phyloP scores from a whole-genome alignment of 1,140 invertebrate species.

The Dreissena rostriformis region DNA sequence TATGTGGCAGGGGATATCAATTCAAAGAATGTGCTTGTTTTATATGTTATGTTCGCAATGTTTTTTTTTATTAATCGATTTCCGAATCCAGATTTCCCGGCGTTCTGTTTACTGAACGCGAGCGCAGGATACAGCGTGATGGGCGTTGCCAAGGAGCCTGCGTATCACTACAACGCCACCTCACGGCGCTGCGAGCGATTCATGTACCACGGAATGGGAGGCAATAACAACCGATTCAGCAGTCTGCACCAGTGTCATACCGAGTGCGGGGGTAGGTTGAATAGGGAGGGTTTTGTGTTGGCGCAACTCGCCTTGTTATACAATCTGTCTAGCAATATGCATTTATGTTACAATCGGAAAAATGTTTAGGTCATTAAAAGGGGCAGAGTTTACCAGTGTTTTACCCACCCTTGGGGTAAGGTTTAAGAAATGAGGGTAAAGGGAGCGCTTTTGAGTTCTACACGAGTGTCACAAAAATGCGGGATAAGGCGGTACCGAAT shows the following conservation, averaged over 20 bases:
- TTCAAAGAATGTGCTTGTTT: no score
- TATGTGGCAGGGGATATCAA: no score
- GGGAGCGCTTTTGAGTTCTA: neutral
- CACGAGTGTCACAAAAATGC: neutral
- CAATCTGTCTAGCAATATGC: neutral
- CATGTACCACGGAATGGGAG: slow-evolving; percentile 8
- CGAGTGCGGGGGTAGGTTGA: slow-evolving; percentile 37
- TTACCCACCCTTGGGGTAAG: neutral
- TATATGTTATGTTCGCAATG: no score
- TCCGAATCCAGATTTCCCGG: slow-evolving; percentile 20
- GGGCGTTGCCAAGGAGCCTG: neutral
- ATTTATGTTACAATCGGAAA: no score
- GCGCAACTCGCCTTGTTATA: no score
- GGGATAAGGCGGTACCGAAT: no score
- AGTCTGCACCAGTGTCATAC: slow-evolving; percentile 48
- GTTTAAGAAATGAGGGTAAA: neutral
- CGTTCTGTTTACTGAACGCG: slow-evolving; percentile 2
- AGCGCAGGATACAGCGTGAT: neutral
- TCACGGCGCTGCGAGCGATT: slow-evolving; percentile 13
- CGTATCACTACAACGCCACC: slow-evolving; percentile 25
- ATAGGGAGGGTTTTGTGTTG: neutral
- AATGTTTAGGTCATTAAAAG: no score
- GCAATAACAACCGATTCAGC: slow-evolving; percentile 41
- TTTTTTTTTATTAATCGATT: no score
- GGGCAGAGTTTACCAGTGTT: neutral